Base-by-base conservation (phyloP, 2,113 vertebrate genomes). In the Actinemys pallida region DNA sequence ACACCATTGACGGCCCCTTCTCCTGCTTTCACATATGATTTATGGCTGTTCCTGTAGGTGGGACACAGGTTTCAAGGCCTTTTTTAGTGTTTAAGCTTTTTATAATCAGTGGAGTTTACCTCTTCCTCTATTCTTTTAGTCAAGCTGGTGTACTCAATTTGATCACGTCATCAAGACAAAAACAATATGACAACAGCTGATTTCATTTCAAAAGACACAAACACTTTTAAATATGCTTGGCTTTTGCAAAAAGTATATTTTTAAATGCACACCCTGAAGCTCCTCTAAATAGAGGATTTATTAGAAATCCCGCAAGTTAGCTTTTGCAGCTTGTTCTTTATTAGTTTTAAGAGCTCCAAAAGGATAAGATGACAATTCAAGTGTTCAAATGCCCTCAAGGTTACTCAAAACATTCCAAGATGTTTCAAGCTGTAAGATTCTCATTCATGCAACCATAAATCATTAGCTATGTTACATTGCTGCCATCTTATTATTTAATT, bases 401-500 rank as follows among this genome's bases (percentile, higher is more conserved):
- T 96, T 95, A 83, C 95, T 97, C 86, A 81, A 98, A 93, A 96
- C 90, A 93, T 92, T 94, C 54, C 82, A 83, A 96, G 82, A 90
- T 84, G 69, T 89, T 95, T 98, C 85, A 81, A 94, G 80, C 13
- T 81, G 4, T 93, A 97, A 97, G 86, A 35, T 96, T 97, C 89
- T 96, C 62, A 87, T 97, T 98, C 94, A 54, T 95, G 76, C 69
- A 95, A 90, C 85, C 89, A 93, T 97, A 97, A 97, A 87, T 97
- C 94, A 97, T 81, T 94, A 88, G 54, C 85, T 92, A 56, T 90
- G 52, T 91, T 92, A 93, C 85, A 57, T 27, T 84, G 87, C 54
- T 93, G 72, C n/a, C 96, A 91, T 96, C 98, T 97, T 97, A 92
- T 86, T 93, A 86, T 93, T 97, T 96, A 94, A 97, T 97, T 97